Conservation (phyloP, 2,113 vertebrate genomes). For the Edolisoma coerulescens region DNA sequence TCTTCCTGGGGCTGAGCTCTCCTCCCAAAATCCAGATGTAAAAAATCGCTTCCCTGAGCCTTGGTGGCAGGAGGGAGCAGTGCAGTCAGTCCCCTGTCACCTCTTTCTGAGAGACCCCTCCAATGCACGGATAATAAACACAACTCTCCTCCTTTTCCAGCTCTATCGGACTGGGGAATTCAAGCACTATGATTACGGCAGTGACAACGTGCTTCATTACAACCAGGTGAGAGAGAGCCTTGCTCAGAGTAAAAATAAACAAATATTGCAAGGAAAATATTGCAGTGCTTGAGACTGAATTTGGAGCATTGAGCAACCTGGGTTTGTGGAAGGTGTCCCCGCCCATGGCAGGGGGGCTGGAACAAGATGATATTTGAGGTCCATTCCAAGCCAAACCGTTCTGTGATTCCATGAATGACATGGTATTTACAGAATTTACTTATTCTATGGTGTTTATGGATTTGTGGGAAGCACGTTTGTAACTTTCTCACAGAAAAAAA, state of each 20-base stretch:
- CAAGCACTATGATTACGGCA: conserved; percentile 84
- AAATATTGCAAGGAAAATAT: neutral
- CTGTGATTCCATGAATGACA: neutral
- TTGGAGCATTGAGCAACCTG: neutral
- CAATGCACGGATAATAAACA: neutral
- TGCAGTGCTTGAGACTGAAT: neutral
- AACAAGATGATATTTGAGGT: neutral
- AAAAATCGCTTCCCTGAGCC: neutral
- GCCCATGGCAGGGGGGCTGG: too few species aligned
- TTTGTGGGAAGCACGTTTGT: neutral
- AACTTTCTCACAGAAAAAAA: neutral
- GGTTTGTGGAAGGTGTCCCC: neutral
- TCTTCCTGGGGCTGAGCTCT: neutral
- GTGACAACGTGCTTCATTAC: conserved; percentile 82
- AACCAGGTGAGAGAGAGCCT: conserved; percentile 81
- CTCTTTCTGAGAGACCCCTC: neutral
- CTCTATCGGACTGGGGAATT: conserved; percentile 73
- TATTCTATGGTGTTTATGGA: neutral
- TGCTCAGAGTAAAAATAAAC: neutral
- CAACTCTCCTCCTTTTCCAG: neutral
- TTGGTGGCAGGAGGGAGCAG: neutral
- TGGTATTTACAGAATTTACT: too few species aligned
- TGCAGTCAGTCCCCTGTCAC: neutral
- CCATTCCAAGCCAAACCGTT: neutral
- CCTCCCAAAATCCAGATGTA: neutral